A percentile compares a stretch with the other conserved stretches of the same genome.
phyloP scores from a whole-genome alignment of 2,888 invertebrate genomes.

The Cerastoderma edule region DNA sequence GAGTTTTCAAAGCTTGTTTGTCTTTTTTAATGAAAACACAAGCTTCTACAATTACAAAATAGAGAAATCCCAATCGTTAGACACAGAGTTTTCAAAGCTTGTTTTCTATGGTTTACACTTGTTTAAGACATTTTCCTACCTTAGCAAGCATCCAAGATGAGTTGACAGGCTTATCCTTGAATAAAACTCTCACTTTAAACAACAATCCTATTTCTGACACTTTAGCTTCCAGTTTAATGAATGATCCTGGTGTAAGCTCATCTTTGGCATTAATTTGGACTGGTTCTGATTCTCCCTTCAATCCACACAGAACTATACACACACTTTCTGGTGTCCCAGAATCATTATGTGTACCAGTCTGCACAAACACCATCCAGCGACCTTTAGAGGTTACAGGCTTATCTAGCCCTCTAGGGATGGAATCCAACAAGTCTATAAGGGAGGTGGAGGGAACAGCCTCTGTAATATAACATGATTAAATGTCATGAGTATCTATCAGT shows the following conservation, averaged over 20 bases:
- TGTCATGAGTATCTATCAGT: too few species aligned
- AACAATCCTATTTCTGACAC: constrained; percentile 71
- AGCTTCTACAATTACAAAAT: too few species aligned
- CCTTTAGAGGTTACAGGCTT: constrained; percentile 60
- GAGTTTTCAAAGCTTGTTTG: too few species aligned
- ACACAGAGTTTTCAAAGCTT: too few species aligned
- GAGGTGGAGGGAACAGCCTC: constrained; percentile 51
- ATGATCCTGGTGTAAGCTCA: constrained; percentile 69
- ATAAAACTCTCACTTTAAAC: constrained; percentile 74
- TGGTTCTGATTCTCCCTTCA: constrained; percentile 74
- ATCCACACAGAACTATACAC: constrained; percentile 76
- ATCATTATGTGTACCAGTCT: constrained; percentile 70
- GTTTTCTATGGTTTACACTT: too few species aligned
- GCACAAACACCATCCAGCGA: constrained; percentile 65
- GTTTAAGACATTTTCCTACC: constrained; percentile 64
- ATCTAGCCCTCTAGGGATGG: constrained; percentile 53
- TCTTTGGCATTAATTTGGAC: constrained; percentile 70
- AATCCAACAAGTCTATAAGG: constrained; percentile 49
- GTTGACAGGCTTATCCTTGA: constrained; percentile 69
- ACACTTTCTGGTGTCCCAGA: constrained; percentile 72
- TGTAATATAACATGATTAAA: constrained; percentile 21
- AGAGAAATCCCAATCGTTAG: too few species aligned
- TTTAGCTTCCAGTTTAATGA: constrained; percentile 69
- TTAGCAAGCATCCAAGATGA: constrained; percentile 76
- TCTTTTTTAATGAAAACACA: too few species aligned